Evolutionary conservation across 2,113 vertebrate genomes (phyloP).

Genomic region (Dicrurus megarhynchus): DNA sequence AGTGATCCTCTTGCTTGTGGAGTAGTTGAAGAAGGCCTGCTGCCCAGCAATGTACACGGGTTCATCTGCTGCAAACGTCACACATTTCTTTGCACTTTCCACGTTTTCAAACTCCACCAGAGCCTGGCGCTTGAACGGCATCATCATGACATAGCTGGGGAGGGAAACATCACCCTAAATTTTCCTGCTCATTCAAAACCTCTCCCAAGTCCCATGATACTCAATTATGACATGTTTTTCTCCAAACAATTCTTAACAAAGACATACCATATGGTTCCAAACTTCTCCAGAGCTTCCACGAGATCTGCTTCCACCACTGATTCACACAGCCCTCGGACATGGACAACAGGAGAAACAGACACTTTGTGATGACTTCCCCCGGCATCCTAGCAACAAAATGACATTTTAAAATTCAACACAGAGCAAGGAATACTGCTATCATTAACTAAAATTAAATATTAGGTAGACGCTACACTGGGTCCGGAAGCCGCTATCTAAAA

Average conservation of each 20-base stretch:
- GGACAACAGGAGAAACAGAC: constrained; percentile 93
- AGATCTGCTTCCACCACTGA: constrained; percentile 96
- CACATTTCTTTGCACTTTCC: constrained; percentile 88
- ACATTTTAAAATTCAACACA: neutral
- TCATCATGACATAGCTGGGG: constrained; percentile 94
- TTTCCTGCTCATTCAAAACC: neutral
- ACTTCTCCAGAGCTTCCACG: constrained; percentile 92
- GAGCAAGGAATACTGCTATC: neutral
- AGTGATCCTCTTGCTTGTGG: constrained; percentile 93
- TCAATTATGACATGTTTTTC: accelerated
- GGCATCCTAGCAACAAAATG: constrained; percentile 67
- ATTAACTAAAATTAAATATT: neutral
- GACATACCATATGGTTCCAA: constrained; percentile 92
- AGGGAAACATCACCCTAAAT: neutral
- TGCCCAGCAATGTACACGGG: constrained; percentile 88
- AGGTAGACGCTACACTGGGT: neutral
- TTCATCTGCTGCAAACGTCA: constrained; percentile 79
- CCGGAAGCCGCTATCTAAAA: neutral
- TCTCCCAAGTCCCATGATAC: neutral
- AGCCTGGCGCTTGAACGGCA: constrained; percentile 94
- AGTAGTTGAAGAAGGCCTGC: constrained; percentile 94
- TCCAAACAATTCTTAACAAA: neutral
- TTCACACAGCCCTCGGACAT: constrained; percentile 91
- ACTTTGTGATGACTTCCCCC: constrained; percentile 87
- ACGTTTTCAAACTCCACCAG: constrained; percentile 91